A percentile compares a stretch with the other conserved stretches of the same genome.
Conservation (phyloP, 53 echinoderm and acorn worm genomes). For the Glandiceps talaboti region DNA sequence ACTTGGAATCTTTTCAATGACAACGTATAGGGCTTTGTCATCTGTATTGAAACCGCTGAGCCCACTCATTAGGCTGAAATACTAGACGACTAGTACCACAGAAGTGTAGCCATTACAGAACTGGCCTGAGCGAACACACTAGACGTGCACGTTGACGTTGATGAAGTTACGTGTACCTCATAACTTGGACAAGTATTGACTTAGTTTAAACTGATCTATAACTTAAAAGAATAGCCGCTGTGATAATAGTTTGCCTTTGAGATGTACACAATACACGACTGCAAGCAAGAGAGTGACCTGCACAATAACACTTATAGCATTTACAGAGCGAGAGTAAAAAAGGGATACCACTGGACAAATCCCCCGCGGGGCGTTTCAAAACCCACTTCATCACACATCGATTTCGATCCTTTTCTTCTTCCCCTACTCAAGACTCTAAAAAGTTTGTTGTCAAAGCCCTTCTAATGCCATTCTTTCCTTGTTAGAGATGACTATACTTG, state of each 20-base stretch:
- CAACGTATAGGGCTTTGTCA: neutral
- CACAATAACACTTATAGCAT: neutral
- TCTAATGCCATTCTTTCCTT: neutral
- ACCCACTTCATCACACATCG: neutral
- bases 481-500: neutral
- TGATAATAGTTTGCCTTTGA: neutral
- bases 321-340: neutral
- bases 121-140: too few species aligned
- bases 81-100: neutral
- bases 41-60: neutral
- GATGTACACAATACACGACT: neutral
- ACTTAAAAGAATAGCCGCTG: neutral
- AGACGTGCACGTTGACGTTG: too few species aligned
- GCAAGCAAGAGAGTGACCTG: neutral
- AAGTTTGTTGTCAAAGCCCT: neutral
- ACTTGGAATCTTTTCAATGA: too few species aligned
- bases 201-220: neutral
- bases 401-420: neutral
- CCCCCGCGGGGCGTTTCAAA: neutral
- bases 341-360: neutral
- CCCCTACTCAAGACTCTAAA: neutral
- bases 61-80: neutral
- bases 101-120: too few species aligned
- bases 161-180: too few species aligned
- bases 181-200: neutral